phyloP scores from a whole-genome alignment of 2,797 vertebrate genomes.

The Rhincodon typus region DNA sequence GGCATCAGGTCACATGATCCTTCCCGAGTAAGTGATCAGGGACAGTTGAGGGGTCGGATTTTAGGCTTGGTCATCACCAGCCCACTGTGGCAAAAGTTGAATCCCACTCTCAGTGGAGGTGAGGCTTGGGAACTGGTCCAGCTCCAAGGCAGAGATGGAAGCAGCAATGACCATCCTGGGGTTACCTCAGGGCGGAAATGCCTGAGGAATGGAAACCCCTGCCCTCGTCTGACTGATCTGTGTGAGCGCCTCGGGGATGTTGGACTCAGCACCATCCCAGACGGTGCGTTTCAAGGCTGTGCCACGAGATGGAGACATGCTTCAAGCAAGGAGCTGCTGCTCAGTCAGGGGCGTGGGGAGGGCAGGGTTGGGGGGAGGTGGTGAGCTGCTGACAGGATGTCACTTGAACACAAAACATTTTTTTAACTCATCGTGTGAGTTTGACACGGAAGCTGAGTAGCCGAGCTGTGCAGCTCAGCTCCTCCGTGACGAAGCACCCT shows the following conservation, averaged over 20 bases:
- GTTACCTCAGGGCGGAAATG: background rate
- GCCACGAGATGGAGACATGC: background rate
- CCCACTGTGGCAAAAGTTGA: background rate
- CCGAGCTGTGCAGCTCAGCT: background rate
- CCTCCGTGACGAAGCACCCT: background rate
- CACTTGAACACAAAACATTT: too few relatives aligned
- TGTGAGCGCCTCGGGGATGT: too few relatives aligned
- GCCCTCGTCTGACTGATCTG: background rate
- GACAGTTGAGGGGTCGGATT: background rate
- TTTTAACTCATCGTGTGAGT: background rate
- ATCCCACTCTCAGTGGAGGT: background rate
- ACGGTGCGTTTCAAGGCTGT: background rate
- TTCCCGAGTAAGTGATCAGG: too few relatives aligned
- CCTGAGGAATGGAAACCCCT: background rate
- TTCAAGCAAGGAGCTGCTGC: background rate
- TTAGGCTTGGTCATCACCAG: background rate
- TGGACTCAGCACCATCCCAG: too few relatives aligned
- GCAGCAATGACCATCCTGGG: too few relatives aligned
- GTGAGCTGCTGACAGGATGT: background rate
- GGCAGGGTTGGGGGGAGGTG: too few relatives aligned
- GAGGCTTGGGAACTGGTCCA: too few relatives aligned
- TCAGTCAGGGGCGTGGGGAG: background rate
- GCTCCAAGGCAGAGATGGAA: too few relatives aligned
- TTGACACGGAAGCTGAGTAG: background rate
- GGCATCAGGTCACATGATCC: too few relatives aligned